Base-by-base conservation (phyloP, 2,113 vertebrate species). In the Zosterops hypoxanthus region DNA sequence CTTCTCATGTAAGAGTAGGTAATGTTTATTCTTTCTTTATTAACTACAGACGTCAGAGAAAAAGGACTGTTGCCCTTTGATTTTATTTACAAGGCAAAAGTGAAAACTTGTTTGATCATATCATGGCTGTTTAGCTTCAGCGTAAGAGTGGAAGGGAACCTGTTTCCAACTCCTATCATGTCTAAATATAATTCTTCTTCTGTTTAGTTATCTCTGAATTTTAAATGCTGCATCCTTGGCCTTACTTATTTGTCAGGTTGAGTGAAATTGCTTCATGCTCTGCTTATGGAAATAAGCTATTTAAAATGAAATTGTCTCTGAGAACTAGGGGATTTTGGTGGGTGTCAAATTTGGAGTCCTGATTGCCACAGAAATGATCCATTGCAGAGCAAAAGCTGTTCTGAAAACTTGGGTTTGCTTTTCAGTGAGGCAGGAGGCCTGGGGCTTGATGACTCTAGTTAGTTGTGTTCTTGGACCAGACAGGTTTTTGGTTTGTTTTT, bases 41-140 rank as follows among this genome's bases (percentile, higher is more conserved):
- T 96, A 96, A 86, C 92, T 92, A 81, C 96, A 96, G 93, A 90
- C 90, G 88, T 93, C 84, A 88, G 94, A 97, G 95, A 96, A 88
- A 93, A 96, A 88, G 75, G 77, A 90, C 84, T 94, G 85, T 86
- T 97, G 91, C 89, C 91, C 88, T 97, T 95, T 95, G 92, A 95
- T 92, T 95, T 68, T 93, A 92, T 96, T 97, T 97, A 89, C 88
- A 91, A 93, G 83, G 77, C 88, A 93, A 81, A 93, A 95, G 91
- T 75, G 93, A 95, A 92, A 90, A 91, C 82, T 73, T 63, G 77
- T 95, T 97, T 86, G 82, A 87, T 96, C 80, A 23, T 95, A 96
- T 96, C 90, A 39, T 76, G 90, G 80, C 93, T 90, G 68, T 90
- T 97, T 75, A 92, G 92, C 72, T 92, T 88, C 63, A 87, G 76